These are phyloP conservation scores for Esox masquinongy DNA, from an alignment of 2,797 vertebrate genomes.

Conservation along the genomic window DNA sequence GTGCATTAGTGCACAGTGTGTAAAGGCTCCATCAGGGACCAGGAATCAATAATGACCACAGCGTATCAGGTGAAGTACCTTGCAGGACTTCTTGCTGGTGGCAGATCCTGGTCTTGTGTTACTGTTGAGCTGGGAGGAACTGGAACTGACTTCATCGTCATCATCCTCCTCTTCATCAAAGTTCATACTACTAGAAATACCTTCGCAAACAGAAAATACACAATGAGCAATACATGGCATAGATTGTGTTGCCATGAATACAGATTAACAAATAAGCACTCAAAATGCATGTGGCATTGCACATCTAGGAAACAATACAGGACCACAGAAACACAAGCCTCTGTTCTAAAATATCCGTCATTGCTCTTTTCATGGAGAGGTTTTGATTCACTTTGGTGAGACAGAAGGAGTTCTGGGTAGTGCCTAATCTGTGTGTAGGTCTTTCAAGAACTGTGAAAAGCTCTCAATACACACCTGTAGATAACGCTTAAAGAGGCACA, in stretches of 20 bases:
- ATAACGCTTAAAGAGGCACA: background rate
- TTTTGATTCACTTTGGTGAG: background rate
- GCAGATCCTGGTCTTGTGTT: slow-evolving; percentile 95
- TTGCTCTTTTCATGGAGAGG: background rate
- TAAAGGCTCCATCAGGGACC: background rate
- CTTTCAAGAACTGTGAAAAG: background rate
- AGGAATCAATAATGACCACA: slow-evolving; percentile 1
- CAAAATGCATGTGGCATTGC: background rate
- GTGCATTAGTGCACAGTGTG: background rate
- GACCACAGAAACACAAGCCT: background rate
- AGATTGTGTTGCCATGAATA: background rate
- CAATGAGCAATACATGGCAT: background rate
- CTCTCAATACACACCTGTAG: background rate
- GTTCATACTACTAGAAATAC: slow-evolving; percentile 98
- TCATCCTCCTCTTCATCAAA: slow-evolving; percentile 97
- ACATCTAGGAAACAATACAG: background rate
- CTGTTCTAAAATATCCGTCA: background rate
- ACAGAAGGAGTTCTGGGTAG: background rate
- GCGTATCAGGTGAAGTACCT: slow-evolving; percentile 70
- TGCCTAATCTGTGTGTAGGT: background rate
- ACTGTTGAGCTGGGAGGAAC: slow-evolving; percentile 96
- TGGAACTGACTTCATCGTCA: slow-evolving; percentile 95
- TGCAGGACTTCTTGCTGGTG: slow-evolving; percentile 93
- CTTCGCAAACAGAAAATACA: slow-evolving; percentile 64
- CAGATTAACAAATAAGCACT: background rate